Percentiles rank a stretch among this genome's conserved stretches.
These are phyloP conservation scores for Platysteira castanea DNA, from an alignment of 2,113 vertebrate species.

Conservation along the genomic window DNA sequence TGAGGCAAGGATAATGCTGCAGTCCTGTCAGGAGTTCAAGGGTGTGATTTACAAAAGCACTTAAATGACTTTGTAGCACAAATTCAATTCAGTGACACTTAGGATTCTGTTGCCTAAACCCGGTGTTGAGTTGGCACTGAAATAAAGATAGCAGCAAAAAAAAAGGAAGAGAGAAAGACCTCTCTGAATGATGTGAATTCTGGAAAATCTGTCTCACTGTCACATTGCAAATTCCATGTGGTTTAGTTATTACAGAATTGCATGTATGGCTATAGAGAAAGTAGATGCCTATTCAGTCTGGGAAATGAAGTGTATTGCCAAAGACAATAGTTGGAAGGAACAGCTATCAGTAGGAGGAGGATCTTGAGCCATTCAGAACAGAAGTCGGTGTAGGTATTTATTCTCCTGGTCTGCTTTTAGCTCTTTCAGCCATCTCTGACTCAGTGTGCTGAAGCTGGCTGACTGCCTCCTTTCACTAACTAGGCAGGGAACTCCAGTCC, in stretches of 20 bases:
- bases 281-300: background rate
- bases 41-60: conserved; percentile 7
- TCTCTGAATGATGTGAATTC: background rate
- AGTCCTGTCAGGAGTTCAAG: background rate
- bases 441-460: background rate
- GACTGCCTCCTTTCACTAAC: background rate
- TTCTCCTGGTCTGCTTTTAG: background rate
- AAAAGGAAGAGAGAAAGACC: background rate
- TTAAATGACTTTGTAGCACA: background rate
- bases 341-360: background rate
- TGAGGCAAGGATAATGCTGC: background rate
- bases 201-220: background rate
- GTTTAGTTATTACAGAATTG: background rate
- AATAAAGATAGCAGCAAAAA: background rate
- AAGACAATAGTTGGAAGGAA: conserved; percentile 1
- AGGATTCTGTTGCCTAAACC: background rate
- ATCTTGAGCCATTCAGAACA: background rate
- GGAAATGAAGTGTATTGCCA: background rate
- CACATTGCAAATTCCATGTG: background rate
- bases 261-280: background rate
- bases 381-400: background rate
- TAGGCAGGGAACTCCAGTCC: background rate
- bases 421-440: background rate
- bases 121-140: background rate
- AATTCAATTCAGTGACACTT: background rate